Percentiles rank a stretch among this genome's conserved stretches.
Evolutionary conservation across 1,140 invertebrate genomes (phyloP).

Genomic region (Hermetia illucens): DNA sequence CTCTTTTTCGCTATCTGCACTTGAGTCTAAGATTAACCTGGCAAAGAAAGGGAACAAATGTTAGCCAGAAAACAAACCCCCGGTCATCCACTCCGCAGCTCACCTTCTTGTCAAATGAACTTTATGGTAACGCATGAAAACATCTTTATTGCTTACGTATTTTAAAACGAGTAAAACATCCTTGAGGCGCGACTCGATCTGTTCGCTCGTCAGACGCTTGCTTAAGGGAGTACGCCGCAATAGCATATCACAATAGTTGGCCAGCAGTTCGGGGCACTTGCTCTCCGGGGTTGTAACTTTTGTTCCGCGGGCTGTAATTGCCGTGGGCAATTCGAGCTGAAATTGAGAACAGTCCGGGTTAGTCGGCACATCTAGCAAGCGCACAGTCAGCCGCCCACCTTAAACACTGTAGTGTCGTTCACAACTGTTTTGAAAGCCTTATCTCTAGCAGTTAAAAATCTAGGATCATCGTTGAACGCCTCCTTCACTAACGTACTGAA

Average conservation of each 20-base stretch:
- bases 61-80: too few relatives aligned
- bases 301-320: conserved; percentile 39
- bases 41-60: conserved; percentile 3
- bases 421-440: conserved; percentile 97
- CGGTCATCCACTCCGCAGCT: too few relatives aligned
- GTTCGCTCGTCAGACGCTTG: conserved; percentile 92
- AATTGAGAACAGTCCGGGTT: too few relatives aligned
- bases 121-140: conserved; percentile 99
- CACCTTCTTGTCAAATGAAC: conserved; percentile 90
- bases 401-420: conserved; percentile 96
- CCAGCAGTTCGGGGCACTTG: conserved; percentile 95
- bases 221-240: conserved; percentile 91
- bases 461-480: conserved; percentile 92
- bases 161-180: conserved; percentile 94
- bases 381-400: too few relatives aligned
- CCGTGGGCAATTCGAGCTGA: conserved; percentile 42
- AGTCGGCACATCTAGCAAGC: not conserved
- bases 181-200: conserved; percentile 85
- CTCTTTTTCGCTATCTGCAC: conserved; percentile 97
- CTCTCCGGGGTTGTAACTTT: conserved; percentile 71
- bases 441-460: conserved; percentile 94
- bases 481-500: conserved; percentile 88
- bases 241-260: conserved; percentile 99
- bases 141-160: conserved; percentile 99
- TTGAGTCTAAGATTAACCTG: conserved; percentile 80